phyloP scores from a whole-genome alignment of 2,888 invertebrate genomes.

The Brenthis daphne region DNA sequence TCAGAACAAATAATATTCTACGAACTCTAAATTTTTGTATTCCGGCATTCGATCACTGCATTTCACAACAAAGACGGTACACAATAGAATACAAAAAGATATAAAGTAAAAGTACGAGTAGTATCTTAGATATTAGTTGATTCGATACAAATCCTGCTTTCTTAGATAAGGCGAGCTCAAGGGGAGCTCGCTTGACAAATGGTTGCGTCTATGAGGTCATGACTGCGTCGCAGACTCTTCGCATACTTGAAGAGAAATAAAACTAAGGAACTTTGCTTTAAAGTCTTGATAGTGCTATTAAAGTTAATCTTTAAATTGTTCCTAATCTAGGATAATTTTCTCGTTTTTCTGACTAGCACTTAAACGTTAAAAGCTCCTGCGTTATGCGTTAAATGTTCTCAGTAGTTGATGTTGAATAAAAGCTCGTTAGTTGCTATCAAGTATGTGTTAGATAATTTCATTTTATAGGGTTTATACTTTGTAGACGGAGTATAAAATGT shows the following conservation, averaged over 20 bases:
- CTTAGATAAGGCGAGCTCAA: conserved; percentile 69
- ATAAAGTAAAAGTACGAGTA: conserved; percentile 4
- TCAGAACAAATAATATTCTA: neutral
- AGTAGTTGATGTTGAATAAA: conserved; percentile 1
- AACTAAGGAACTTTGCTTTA: conserved; percentile 14
- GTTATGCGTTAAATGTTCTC: conserved; percentile 11
- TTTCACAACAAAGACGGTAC: conserved; percentile 1
- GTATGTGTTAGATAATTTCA: conserved; percentile 16
- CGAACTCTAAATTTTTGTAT: neutral
- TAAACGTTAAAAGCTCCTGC: conserved; percentile 18
- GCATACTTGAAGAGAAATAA: conserved; percentile 27
- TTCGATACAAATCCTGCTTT: conserved; percentile 61
- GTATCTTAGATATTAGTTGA: conserved; percentile 57
- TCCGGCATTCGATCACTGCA: neutral
- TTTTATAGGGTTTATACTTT: conserved; percentile 12
- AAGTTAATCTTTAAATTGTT: conserved; percentile 28
- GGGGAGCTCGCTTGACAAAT: conserved; percentile 74
- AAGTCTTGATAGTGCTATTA: conserved; percentile 22
- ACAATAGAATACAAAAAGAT: conserved; percentile 11
- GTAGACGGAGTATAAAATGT: neutral
- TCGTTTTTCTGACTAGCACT: conserved; percentile 21
- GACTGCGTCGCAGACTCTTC: conserved; percentile 36
- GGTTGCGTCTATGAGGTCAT: conserved; percentile 62
- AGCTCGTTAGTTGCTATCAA: conserved; percentile 11
- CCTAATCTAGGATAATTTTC: conserved; percentile 23